Evolutionary conservation across 2,888 invertebrate genomes (phyloP), one percentile per base, ranked within the genome.

Genomic region (Autographa gamma): DNA sequence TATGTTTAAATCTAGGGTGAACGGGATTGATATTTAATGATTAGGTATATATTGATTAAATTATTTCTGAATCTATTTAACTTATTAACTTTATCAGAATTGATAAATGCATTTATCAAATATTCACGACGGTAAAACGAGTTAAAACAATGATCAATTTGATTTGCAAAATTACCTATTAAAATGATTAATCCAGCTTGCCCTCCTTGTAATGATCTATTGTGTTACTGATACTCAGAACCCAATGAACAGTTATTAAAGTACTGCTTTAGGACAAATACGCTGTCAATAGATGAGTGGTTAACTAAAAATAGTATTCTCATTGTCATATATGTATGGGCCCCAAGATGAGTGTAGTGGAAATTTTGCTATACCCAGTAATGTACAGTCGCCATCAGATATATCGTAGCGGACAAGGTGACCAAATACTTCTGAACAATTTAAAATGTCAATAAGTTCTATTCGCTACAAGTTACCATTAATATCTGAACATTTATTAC

Each of bases 151-250:
- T 62, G 48, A 54, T 48, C 48, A 43, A 69, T 77, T 73, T 59
- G 38, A 64, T 72, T 65, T 60, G 54, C 58, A 69, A 73, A 59
- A n/a, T 18, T 61, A 32, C 66, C 43, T 63, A 64, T 75, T 67
- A 72, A 13, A 61, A 62, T 71, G 59, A 71, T 60, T 63, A 43
- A 61, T 52, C 13, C 58, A 52, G 19, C 38, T 63, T 9, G 19
- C 54, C 54, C 52, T 66, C 52, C 34, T 62, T 63, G 77, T 77
- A 16, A 61, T 67, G 60, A 38, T 76, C 73, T 67, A 63, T 75
- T 75, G 74, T 71, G 34, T 60, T 52, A 52, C 58, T 54, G 32
- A 16, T 58, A 60, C 56, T 65, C 11, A 16, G 16, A n/a, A 38
- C 43, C 11, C 25, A 34, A 60, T 31, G 8, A 54, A 19, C 54